These are phyloP conservation scores for Erannis defoliaria DNA, from an alignment of 2,888 invertebrate genomes.

Conservation along the genomic window DNA sequence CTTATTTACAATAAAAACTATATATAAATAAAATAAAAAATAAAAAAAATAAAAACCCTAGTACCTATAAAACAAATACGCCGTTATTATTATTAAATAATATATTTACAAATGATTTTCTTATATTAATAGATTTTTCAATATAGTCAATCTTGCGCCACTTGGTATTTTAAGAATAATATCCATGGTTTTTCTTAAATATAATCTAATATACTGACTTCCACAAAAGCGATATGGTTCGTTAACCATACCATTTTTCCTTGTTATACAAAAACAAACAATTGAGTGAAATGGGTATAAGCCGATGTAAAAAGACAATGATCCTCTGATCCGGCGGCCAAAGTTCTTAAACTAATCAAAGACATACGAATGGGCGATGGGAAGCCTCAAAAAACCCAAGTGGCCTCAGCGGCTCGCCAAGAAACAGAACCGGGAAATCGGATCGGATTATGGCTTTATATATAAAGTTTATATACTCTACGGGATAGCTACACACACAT, in stretches of 20 bases:
- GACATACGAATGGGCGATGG: constrained; percentile 21
- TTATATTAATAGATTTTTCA: no score
- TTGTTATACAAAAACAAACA: constrained; percentile 21
- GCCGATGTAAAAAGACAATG: constrained; percentile 28
- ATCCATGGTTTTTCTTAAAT: neutral
- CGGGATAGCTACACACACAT: constrained; percentile 23
- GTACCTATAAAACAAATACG: no score
- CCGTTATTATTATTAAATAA: no score
- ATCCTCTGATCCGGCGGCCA: constrained; percentile 27
- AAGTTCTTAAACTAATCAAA: constrained; percentile 36
- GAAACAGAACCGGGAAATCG: constrained; percentile 30
- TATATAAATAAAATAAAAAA: no score
- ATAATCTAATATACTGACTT: neutral
- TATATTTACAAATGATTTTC: no score
- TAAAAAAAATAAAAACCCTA: no score
- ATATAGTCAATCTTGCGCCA: no score
- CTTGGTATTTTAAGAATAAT: neutral
- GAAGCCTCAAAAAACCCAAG: constrained; percentile 23
- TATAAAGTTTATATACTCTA: constrained; percentile 17
- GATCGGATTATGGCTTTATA: constrained; percentile 40
- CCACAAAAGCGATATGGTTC: constrained; percentile 9
- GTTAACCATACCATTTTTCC: constrained; percentile 4
- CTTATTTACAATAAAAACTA: no score
- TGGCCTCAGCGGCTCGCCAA: constrained; percentile 8
- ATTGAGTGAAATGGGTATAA: constrained; percentile 12